Evolutionary conservation across 2,113 vertebrate genomes (phyloP).

Genomic region (Tragelaphus buxtoni): DNA sequence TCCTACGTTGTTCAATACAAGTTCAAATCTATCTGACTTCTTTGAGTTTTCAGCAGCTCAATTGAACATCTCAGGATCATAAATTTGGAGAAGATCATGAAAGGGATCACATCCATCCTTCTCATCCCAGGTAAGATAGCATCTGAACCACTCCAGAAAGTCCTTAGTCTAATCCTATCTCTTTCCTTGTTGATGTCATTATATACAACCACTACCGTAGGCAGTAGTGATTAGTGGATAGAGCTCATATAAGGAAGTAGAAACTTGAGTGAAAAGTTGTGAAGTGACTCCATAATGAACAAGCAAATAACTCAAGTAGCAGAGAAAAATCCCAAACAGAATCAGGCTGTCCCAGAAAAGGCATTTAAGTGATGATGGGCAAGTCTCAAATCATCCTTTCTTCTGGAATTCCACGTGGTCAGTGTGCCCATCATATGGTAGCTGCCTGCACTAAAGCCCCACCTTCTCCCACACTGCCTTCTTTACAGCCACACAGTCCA

Average conservation of each 20-base stretch:
- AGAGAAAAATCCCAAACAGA: not conserved
- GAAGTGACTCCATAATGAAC: not conserved
- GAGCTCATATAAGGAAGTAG: not conserved
- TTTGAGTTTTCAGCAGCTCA: not conserved
- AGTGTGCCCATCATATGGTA: not conserved
- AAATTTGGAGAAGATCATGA: not conserved
- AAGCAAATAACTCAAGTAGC: not conserved
- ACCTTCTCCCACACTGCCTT: not conserved
- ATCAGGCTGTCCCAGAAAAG: not conserved
- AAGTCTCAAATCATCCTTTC: not conserved
- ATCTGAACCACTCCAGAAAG: not conserved
- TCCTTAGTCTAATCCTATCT: not conserved
- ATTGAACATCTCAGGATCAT: not conserved
- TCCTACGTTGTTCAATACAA: not conserved
- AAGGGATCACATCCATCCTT: not conserved
- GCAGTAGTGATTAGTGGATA: not conserved
- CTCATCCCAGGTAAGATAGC: not conserved
- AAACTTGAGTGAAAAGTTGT: not conserved
- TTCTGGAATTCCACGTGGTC: not conserved
- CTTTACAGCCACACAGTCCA: not conserved
- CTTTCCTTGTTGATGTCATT: not conserved
- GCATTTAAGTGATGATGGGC: not conserved
- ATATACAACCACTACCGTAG: not conserved
- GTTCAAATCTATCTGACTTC: not conserved
- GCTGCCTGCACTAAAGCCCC: rapidly evolving